phyloP scores from a whole-genome alignment of 2,797 vertebrate genomes.

The Columba guinea region DNA sequence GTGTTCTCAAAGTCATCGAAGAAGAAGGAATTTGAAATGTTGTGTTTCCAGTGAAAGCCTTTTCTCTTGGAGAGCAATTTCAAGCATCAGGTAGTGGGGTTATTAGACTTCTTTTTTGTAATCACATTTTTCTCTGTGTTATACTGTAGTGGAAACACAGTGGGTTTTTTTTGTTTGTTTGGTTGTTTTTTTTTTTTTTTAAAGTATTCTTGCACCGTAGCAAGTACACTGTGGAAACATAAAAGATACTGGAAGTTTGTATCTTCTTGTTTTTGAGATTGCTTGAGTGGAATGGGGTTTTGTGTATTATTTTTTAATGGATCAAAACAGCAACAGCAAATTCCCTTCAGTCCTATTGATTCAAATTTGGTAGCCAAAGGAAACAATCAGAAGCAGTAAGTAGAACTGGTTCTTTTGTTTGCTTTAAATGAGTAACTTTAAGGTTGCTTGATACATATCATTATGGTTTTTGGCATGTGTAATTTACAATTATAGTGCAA shows the following conservation, averaged over 20 bases:
- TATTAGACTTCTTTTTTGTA: neutral
- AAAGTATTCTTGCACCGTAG: neutral
- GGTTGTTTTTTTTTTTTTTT: neutral
- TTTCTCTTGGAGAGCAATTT: conserved; percentile 36
- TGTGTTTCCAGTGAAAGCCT: conserved; percentile 1
- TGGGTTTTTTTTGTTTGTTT: neutral
- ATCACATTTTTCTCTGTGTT: neutral
- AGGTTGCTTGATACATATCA: neutral
- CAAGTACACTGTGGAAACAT: neutral
- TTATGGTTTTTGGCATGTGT: neutral
- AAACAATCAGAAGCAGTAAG: neutral
- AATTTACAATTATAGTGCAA: conserved; percentile 16
- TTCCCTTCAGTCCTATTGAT: neutral
- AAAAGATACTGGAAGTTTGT: neutral
- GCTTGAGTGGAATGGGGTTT: neutral
- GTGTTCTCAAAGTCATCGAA: conserved; percentile 28
- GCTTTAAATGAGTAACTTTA: neutral
- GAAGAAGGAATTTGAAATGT: conserved; percentile 42
- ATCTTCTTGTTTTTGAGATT: neutral
- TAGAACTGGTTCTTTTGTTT: neutral
- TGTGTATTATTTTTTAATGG: neutral
- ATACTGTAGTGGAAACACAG: neutral
- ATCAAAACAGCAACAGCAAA: conserved; percentile 12
- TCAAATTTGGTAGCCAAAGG: neutral
- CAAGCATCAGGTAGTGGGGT: neutral